Conservation (phyloP, 2,888 invertebrate species). For the Acrobasis repandana region DNA sequence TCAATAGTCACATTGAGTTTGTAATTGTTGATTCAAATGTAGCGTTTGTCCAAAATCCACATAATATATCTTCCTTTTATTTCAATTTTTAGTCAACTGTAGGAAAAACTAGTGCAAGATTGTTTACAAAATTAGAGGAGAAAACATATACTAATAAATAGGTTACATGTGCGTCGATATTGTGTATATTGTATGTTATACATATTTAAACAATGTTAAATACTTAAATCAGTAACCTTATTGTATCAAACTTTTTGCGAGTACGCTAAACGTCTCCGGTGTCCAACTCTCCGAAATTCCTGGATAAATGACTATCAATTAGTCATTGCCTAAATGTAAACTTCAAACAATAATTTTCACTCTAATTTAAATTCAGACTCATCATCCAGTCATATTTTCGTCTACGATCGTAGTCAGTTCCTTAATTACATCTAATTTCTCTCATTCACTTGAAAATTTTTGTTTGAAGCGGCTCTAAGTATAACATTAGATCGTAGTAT, state of each 20-base stretch:
- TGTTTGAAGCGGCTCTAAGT: conserved; percentile 60
- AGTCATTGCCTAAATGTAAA: conserved; percentile 35
- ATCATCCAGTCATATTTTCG: conserved; percentile 54
- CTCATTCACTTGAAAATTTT: conserved; percentile 54
- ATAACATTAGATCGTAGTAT: conserved; percentile 45
- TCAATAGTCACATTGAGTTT: too few relatives aligned
- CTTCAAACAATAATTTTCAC: conserved; percentile 71
- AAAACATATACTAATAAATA: not conserved
- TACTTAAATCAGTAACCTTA: not conserved
- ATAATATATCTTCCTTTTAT: too few relatives aligned
- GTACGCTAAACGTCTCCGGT: not conserved
- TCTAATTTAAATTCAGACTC: conserved; percentile 69
- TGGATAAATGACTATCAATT: conserved; percentile 14
- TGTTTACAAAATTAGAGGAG: not conserved
- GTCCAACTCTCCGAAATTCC: not conserved
- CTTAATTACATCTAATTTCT: conserved; percentile 51
- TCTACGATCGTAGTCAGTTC: conserved; percentile 60
- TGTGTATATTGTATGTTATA: too few relatives aligned
- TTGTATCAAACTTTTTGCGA: not conserved
- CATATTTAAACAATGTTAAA: not conserved
- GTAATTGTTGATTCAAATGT: too few relatives aligned
- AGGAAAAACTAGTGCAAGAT: too few relatives aligned
- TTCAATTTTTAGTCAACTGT: too few relatives aligned
- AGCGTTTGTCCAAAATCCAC: too few relatives aligned
- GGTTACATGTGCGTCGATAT: not conserved